A percentile compares a stretch with the other conserved stretches of the same genome.
These are phyloP conservation scores for Anarhynchus alexandrinus DNA, from an alignment of 2,113 vertebrate genomes.

Conservation along the genomic window DNA sequence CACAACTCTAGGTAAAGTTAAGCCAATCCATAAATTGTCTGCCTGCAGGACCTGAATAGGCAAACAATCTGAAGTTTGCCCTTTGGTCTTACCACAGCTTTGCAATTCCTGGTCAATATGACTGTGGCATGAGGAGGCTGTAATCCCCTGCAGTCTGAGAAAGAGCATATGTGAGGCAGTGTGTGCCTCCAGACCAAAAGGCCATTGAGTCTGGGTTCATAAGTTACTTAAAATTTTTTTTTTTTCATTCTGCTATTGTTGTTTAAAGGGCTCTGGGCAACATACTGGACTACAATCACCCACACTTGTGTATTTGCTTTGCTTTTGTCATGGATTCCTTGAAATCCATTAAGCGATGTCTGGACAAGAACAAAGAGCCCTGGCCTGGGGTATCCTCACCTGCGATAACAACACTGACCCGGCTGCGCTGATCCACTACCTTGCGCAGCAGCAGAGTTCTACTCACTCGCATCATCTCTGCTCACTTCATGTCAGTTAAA, in stretches of 20 bases:
- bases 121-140: neutral
- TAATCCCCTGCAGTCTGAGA: neutral
- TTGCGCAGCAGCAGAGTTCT: neutral
- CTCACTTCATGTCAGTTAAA: neutral
- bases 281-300: neutral
- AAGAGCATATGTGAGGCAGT: neutral
- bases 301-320: neutral
- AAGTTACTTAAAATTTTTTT: neutral
- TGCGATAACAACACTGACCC: fast-evolving
- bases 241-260: neutral
- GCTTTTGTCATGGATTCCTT: neutral
- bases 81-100: neutral
- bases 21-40: neutral
- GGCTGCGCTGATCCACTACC: fast-evolving
- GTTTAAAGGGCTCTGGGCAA: neutral
- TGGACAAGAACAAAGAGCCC: neutral
- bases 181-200: neutral
- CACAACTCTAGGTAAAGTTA: neutral
- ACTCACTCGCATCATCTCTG: neutral
- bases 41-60: neutral
- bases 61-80: neutral
- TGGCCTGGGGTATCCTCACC: neutral
- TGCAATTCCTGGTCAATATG: neutral
- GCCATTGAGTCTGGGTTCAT: neutral
- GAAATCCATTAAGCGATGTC: neutral